A percentile compares a stretch with the other conserved stretches of the same genome.
Conservation (phyloP, 2,888 invertebrate genomes). For the Archips crataeganus region DNA sequence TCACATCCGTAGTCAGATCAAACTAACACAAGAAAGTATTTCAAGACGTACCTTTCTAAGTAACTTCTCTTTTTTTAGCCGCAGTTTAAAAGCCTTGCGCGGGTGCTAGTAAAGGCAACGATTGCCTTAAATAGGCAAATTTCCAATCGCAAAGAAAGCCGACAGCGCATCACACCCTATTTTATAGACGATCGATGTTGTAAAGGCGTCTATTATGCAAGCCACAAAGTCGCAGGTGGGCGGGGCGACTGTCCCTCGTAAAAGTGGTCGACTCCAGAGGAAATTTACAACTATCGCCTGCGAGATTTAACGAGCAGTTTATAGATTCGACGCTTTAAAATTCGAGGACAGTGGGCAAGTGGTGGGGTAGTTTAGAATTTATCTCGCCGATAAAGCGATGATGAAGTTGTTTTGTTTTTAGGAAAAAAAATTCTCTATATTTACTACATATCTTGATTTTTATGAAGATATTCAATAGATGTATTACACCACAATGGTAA, state of each 20-base stretch:
- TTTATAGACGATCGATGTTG: conserved; percentile 74
- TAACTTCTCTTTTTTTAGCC: neutral
- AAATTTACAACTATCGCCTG: conserved; percentile 82
- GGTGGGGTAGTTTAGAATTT: conserved; percentile 17
- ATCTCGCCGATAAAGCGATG: neutral
- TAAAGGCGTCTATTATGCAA: conserved; percentile 60
- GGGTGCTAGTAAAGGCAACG: neutral
- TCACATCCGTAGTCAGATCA: neutral
- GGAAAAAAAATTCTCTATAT: neutral
- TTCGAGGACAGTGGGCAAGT: conserved; percentile 54
- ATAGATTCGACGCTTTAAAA: conserved; percentile 80
- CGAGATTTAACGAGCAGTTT: conserved; percentile 84
- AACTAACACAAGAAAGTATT: neutral
- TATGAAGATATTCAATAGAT: neutral
- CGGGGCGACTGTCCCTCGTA: conserved; percentile 76
- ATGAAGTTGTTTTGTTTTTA: conserved; percentile 3
- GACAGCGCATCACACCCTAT: conserved; percentile 52
- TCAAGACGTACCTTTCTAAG: too few species aligned
- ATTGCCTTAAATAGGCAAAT: conserved; percentile 35
- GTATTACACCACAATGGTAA: too few species aligned
- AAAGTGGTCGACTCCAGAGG: conserved; percentile 72
- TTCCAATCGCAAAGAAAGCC: conserved; percentile 49
- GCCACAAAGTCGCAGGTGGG: conserved; percentile 79
- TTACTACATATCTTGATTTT: neutral
- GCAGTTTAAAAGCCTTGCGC: neutral